Evolutionary conservation across 2,113 vertebrate species (phyloP).

Genomic region (Ifrita kowaldi): DNA sequence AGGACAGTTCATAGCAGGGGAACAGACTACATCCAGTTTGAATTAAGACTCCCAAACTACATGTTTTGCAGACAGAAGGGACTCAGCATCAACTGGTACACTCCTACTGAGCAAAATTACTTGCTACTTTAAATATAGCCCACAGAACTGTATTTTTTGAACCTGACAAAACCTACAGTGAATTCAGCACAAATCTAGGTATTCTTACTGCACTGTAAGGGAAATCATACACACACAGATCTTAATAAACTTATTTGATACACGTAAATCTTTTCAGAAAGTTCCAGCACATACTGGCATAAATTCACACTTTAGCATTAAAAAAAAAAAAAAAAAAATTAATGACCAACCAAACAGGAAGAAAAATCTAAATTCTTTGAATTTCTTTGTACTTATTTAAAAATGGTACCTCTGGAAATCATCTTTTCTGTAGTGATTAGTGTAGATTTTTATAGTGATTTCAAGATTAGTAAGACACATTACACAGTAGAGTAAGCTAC

Average conservation of each 20-base stretch:
- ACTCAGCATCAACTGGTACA: not conserved
- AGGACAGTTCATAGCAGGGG: not conserved
- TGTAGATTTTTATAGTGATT: not conserved
- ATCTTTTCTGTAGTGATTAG: not conserved
- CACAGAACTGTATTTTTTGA: not conserved
- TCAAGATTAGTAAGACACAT: not conserved
- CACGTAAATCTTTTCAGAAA: not conserved
- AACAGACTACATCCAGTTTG: not conserved
- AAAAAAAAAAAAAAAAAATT: not conserved
- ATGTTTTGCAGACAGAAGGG: slow-evolving; percentile 26
- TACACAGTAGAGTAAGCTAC: not conserved
- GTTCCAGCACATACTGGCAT: not conserved
- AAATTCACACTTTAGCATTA: not conserved
- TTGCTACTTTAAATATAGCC: slow-evolving; percentile 29
- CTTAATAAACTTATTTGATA: not conserved
- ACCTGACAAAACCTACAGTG: not conserved
- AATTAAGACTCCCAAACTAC: not conserved
- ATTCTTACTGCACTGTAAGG: not conserved
- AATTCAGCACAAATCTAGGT: not conserved
- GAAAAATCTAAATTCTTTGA: not conserved
- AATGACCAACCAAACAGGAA: not conserved
- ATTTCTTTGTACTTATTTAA: not conserved
- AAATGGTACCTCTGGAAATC: not conserved
- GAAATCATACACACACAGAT: not conserved
- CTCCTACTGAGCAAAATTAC: slow-evolving; percentile 33